Evolutionary conservation across 2,888 invertebrate species (phyloP).

Genomic region (Lasioglossum pauxillum): DNA sequence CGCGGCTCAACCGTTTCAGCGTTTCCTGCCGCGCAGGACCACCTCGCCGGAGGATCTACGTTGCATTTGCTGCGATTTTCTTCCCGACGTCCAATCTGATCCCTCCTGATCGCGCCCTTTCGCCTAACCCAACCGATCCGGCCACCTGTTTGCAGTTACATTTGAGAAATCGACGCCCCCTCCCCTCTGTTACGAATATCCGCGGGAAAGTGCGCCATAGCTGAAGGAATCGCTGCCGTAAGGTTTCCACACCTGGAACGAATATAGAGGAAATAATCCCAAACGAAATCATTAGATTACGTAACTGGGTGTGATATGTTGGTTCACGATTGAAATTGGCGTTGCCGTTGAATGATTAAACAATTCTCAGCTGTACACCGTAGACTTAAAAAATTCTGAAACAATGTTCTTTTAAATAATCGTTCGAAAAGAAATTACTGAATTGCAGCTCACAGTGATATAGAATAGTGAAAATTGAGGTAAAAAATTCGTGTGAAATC

Average conservation of each 20-base stretch:
- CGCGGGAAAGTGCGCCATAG: neutral
- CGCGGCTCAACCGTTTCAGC: constrained; percentile 55
- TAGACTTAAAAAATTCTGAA: no score
- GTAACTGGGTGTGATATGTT: no score
- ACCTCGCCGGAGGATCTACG: constrained; percentile 43
- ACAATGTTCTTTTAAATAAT: no score
- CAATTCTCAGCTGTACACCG: no score
- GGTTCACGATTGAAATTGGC: no score
- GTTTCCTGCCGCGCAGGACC: constrained; percentile 51
- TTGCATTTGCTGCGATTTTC: constrained; percentile 51
- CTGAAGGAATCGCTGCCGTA: neutral
- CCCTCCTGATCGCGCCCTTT: constrained; percentile 26
- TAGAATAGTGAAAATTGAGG: neutral
- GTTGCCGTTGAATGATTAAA: no score
- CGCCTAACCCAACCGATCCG: constrained; percentile 7
- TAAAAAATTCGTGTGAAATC: neutral
- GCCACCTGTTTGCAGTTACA: constrained; percentile 53
- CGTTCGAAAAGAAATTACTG: neutral
- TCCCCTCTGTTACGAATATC: neutral
- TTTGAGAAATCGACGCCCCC: constrained; percentile 35
- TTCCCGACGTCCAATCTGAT: constrained; percentile 25
- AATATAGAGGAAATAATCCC: neutral
- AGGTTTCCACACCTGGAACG: neutral
- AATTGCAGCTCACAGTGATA: neutral
- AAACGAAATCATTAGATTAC: no score